phyloP scores from a whole-genome alignment of 2,797 vertebrate species.

The Botia kubotai region DNA sequence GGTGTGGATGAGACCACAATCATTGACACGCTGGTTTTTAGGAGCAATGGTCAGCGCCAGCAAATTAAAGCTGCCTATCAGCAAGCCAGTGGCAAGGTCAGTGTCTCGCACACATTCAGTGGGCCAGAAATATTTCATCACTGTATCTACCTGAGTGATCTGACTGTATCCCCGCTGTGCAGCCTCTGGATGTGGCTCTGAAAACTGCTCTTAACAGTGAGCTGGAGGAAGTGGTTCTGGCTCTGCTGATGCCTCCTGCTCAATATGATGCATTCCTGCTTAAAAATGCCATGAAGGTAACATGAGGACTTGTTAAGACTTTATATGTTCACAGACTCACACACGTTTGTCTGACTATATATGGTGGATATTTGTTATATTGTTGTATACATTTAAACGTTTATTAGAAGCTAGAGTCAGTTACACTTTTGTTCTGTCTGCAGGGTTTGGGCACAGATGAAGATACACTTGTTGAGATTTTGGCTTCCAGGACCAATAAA shows the following conservation, averaged over 20 bases:
- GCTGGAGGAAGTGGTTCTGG: constrained; percentile 88
- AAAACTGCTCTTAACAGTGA: constrained; percentile 86
- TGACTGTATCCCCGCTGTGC: background rate
- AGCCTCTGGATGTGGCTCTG: constrained; percentile 86
- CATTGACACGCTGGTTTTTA: constrained; percentile 87
- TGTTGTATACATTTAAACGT: background rate
- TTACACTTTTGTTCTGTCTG: constrained; percentile 3
- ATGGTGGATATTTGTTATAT: background rate
- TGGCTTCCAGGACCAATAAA: constrained; percentile 86
- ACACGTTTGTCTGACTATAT: constrained; percentile 42
- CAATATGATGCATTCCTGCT: constrained; percentile 89
- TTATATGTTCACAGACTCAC: background rate
- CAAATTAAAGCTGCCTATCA: constrained; percentile 90
- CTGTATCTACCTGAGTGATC: background rate
- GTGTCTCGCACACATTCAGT: background rate
- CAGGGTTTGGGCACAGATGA: constrained; percentile 95
- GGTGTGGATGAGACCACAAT: constrained; percentile 96
- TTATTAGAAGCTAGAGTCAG: too few relatives aligned
- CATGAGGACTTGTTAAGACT: background rate
- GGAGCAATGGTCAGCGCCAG: constrained; percentile 91
- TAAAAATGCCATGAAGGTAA: constrained; percentile 88
- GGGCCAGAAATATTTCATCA: background rate
- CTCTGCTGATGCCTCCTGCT: constrained; percentile 88
- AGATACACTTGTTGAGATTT: constrained; percentile 88
- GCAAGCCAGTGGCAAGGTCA: constrained; percentile 87